A percentile compares a stretch with the other conserved stretches of the same genome.
Conservation (phyloP, 2,888 invertebrate species). For the Anticlea derivata region DNA sequence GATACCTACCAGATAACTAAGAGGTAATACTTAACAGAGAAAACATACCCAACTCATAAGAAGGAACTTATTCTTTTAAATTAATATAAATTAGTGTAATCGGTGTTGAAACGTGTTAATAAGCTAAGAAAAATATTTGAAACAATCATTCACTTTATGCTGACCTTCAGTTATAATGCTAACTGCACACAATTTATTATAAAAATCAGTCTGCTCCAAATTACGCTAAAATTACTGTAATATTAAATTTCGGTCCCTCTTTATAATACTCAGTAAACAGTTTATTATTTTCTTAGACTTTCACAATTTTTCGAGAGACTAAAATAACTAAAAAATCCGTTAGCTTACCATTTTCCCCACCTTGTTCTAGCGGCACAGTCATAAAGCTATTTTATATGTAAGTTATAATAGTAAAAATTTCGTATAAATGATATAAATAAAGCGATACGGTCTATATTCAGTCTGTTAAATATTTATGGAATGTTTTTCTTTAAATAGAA, state of each 20-base stretch:
- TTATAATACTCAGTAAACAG: slow-evolving; percentile 60
- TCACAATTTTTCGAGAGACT: slow-evolving; percentile 19
- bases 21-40: background rate
- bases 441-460: slow-evolving; percentile 54
- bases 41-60: background rate
- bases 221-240: slow-evolving; percentile 61
- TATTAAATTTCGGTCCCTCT: slow-evolving; percentile 70
- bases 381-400: slow-evolving; percentile 34
- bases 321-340: slow-evolving; percentile 20
- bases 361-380: slow-evolving; percentile 30
- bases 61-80: too few species aligned
- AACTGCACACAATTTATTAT: slow-evolving; percentile 54
- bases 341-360: slow-evolving; percentile 13
- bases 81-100: background rate
- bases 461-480: slow-evolving; percentile 64
- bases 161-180: slow-evolving; percentile 31
- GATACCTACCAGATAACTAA: background rate
- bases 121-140: slow-evolving; percentile 6
- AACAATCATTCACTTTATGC: slow-evolving; percentile 12
- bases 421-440: slow-evolving; percentile 46
- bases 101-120: background rate
- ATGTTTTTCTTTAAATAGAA: slow-evolving; percentile 47
- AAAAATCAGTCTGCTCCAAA: slow-evolving; percentile 69
- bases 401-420: slow-evolving; percentile 27
- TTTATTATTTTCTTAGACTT: slow-evolving; percentile 35